Conservation (phyloP, 2,113 vertebrate genomes). For the Aegotheles bennettii region DNA sequence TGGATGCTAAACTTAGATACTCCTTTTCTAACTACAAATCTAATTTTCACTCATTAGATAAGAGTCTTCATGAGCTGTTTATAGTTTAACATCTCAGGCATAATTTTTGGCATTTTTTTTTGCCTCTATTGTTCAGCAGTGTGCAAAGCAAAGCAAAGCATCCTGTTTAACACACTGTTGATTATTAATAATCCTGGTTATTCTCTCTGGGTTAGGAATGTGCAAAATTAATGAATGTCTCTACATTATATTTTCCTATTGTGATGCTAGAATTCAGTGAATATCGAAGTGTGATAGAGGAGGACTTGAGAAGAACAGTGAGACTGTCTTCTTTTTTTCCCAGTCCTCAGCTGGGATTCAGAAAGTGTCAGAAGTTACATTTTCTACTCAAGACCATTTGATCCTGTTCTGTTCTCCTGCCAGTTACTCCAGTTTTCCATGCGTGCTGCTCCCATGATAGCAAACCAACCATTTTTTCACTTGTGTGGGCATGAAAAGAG, state of each 20-base stretch:
- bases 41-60: background rate
- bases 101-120: accelerated
- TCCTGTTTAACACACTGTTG: background rate
- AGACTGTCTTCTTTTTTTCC: background rate
- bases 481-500: accelerated
- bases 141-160: background rate
- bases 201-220: background rate
- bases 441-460: background rate
- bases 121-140: background rate
- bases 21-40: background rate
- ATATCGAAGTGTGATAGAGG: background rate
- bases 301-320: background rate
- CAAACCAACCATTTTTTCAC: background rate
- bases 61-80: background rate
- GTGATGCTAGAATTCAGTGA: background rate
- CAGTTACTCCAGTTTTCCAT: background rate
- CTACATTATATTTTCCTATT: background rate
- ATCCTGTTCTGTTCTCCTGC: background rate
- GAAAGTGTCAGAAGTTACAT: background rate
- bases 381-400: background rate
- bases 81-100: background rate
- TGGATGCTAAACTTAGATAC: background rate
- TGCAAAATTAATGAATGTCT: background rate
- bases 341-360: background rate
- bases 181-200: background rate